Evolutionary conservation across 1,140 invertebrate genomes (phyloP), one percentile per base, ranked within the genome.

Genomic region (Forficula auricularia): DNA sequence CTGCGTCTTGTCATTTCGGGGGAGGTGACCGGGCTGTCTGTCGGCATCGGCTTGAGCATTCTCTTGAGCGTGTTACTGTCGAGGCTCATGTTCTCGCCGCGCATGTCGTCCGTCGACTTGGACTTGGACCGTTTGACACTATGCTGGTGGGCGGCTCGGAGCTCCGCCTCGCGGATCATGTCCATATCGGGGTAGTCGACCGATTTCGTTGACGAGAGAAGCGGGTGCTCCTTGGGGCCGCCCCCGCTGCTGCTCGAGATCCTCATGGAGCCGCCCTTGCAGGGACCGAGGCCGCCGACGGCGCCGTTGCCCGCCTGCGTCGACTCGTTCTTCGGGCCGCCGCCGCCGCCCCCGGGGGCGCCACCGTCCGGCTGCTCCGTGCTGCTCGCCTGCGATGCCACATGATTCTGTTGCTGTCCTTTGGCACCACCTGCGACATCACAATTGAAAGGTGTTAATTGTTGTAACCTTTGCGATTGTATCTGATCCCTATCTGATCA

Each of bases 41-140:
- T 82, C 16, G 84, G 78, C 71, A 95, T 82, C 16, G 88, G 88
- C 53, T 92, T 91, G 47, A 95, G 64, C 82, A 95, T 90, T 35
- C 83, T 72, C 57, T 94, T 92, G 48, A 95, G 64, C 1, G 86
- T 91, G 58, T 82, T 85, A 48, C 85, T 83, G 61, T 87, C 84
- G 54, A 70, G 50, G 52, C 59, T 68, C 45, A 70, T 59, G 19
- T 64, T 65, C 20, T 61, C 62, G 44, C 65, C 66, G 22, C 67
- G 63, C 74, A 87, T 85, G 54, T 90, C 83, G 60, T 89, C 84
- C 16, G 84, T 87, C 61, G 82, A 87, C 61, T 87, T 88, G 47
- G 81, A 85, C 56, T 84, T 83, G 43, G 70, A 79, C 52, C 77
- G 71, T 14, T 43, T 39, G 13, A 38, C 13, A 14, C 33, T 19